Conservation (phyloP, 2,797 vertebrate species). For the Liasis olivaceus region DNA sequence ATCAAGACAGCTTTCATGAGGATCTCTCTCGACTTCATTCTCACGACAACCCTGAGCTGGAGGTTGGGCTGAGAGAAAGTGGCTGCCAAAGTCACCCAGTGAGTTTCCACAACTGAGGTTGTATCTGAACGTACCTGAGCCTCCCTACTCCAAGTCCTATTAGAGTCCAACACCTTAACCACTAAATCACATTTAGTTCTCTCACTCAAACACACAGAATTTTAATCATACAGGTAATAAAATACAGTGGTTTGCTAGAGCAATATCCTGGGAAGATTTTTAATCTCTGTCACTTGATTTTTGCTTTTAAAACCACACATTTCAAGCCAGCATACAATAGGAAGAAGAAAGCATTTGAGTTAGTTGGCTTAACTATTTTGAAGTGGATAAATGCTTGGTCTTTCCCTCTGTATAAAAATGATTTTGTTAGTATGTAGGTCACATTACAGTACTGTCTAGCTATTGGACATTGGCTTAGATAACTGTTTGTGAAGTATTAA, state of each 20-base stretch:
- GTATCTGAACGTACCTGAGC: background rate
- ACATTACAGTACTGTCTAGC: slow-evolving; percentile 91
- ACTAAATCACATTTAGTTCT: background rate
- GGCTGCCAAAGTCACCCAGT: too few relatives aligned
- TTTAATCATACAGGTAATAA: fast-evolving
- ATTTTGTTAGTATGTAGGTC: slow-evolving; percentile 98
- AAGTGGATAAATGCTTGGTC: slow-evolving; percentile 78
- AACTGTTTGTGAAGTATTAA: slow-evolving; percentile 98
- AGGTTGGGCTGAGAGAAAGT: too few relatives aligned
- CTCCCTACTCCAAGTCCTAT: background rate
- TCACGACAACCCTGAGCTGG: too few relatives aligned
- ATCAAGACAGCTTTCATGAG: too few relatives aligned
- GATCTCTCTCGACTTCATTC: too few relatives aligned
- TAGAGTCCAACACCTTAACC: background rate
- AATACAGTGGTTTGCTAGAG: slow-evolving; percentile 1
- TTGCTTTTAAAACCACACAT: background rate
- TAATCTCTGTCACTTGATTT: slow-evolving; percentile 5
- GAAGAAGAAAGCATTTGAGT: slow-evolving; percentile 48
- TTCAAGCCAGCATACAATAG: slow-evolving; percentile 19
- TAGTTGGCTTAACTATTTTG: slow-evolving; percentile 81
- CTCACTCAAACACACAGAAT: too few relatives aligned
- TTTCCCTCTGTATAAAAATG: slow-evolving; percentile 78
- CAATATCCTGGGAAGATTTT: slow-evolving; percentile 28
- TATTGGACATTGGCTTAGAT: slow-evolving; percentile 96
- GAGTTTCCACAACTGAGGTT: background rate